These are phyloP conservation scores for Puffinus mauretanicus DNA, from an alignment of 2,113 vertebrate species.

Conservation along the genomic window DNA sequence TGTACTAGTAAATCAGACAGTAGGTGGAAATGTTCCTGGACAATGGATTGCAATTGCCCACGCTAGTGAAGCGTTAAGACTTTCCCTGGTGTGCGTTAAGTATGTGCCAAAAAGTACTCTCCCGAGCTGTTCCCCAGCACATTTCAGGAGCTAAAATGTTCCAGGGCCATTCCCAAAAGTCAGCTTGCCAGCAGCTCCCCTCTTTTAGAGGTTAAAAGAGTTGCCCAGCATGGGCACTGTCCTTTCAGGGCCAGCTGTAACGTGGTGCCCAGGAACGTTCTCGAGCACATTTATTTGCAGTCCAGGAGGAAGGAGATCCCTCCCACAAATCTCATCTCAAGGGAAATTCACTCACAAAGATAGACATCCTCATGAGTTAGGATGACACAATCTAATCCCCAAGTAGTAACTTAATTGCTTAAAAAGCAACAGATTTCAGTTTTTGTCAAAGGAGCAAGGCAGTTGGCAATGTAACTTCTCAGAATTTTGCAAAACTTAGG, in stretches of 20 bases:
- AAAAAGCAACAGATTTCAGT: background rate
- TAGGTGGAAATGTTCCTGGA: constrained; percentile 20
- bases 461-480: background rate
- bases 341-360: background rate
- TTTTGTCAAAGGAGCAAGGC: background rate
- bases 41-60: background rate
- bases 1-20: background rate
- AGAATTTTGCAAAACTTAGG: background rate
- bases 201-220: background rate
- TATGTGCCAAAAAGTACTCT: background rate
- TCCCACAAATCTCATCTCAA: background rate
- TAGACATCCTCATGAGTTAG: background rate
- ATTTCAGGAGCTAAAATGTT: background rate
- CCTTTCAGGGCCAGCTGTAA: background rate
- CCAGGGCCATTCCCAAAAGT: background rate
- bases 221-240: background rate
- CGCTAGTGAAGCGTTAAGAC: background rate
- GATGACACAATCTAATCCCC: background rate
- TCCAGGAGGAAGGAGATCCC: background rate
- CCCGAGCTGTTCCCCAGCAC: background rate
- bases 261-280: background rate
- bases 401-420: background rate
- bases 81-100: background rate
- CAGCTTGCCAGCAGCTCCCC: background rate
- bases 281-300: background rate